Evolutionary conservation across 2,888 invertebrate genomes (phyloP).

Genomic region (Caenorhabditis zanzibari): DNA sequence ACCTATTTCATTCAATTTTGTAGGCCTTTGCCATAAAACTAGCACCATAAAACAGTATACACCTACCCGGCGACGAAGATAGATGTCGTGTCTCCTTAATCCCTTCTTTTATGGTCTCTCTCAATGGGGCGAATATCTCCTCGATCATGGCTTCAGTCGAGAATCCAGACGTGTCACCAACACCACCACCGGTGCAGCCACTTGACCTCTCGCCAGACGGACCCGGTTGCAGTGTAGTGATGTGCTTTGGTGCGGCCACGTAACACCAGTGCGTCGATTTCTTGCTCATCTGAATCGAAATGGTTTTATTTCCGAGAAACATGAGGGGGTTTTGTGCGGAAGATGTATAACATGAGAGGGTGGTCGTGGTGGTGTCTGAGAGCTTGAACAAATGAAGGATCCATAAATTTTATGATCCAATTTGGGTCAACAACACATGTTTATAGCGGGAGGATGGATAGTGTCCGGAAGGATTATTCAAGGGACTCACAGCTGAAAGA

Average conservation of each 20-base stretch:
- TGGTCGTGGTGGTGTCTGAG: conserved; percentile 47
- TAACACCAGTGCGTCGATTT: conserved; percentile 58
- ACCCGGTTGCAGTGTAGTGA: conserved; percentile 31
- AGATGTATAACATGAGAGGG: conserved; percentile 8
- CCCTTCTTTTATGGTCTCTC: conserved; percentile 59
- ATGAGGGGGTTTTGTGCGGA: conserved; percentile 10
- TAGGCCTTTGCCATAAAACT: background rate
- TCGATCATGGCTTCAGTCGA: conserved; percentile 64
- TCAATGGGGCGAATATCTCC: conserved; percentile 64
- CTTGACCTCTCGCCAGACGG: conserved; percentile 57
- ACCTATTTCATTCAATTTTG: no score
- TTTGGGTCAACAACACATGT: conserved; percentile 67
- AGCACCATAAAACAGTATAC: background rate
- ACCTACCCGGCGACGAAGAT: conserved; percentile 65
- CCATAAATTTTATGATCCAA: conserved; percentile 65
- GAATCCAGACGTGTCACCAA: conserved; percentile 8
- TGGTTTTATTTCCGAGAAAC: conserved; percentile 47
- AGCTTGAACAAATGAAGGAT: conserved; percentile 48
- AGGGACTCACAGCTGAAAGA: conserved; percentile 2
- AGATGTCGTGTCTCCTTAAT: conserved; percentile 53
- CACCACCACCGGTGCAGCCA: conserved; percentile 30
- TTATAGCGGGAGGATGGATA: conserved; percentile 49
- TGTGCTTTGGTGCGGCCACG: conserved; percentile 54
- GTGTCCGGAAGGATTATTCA: conserved; percentile 10
- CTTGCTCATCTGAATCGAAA: conserved; percentile 60